Base-by-base conservation (phyloP, 2,888 invertebrate genomes). In the Dolomedes plantarius region DNA sequence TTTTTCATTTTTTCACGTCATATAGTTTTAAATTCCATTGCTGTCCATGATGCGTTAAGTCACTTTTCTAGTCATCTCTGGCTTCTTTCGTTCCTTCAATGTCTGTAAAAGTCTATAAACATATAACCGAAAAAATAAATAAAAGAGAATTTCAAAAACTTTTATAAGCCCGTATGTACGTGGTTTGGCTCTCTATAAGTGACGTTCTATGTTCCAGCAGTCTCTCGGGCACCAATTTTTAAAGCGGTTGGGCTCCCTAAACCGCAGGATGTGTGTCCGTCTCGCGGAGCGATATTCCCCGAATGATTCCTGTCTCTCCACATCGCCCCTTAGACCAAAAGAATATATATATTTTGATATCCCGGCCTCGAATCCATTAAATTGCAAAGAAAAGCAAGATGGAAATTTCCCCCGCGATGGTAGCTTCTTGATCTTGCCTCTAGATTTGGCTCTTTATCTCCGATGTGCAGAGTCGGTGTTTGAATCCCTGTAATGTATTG, bases 301-400 rank as follows among this genome's bases (percentile, higher is more conserved):
- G 1, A 50, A 6, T 46, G 31, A 28, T 23, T 9, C 28, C 56
- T 41, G 67, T 69, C 77, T 39, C n/a, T 78, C 78, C 78, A 79
- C 78, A 85, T 77, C 41, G 78, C 78, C 62, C 78, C 77, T 76
- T 73, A 86, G 74, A 85, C 79, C 64, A 78, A 86, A 85, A 68
- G 16, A 56, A 23, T 56, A 56, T 56, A 23, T 56, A 56, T 56
- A 56, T 56, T 56, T 56, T 56, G 56, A 56, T 23, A 31, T 67
- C 36, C 29, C 67, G 28, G 56, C 32, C 41, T 16, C n/a, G 78
- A 73, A 79, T 86, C 85, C 85, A 86, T 86, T 86, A 86, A 86
- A 86, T 78, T 68, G 78, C 68, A 46, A 74, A 86, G 85, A 79
- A 86, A 79, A 86, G 78, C 74, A 86, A 68, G 68, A 86, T 62